These are phyloP conservation scores for Uria aalge DNA, from an alignment of 2,113 vertebrate genomes.

Conservation along the genomic window DNA sequence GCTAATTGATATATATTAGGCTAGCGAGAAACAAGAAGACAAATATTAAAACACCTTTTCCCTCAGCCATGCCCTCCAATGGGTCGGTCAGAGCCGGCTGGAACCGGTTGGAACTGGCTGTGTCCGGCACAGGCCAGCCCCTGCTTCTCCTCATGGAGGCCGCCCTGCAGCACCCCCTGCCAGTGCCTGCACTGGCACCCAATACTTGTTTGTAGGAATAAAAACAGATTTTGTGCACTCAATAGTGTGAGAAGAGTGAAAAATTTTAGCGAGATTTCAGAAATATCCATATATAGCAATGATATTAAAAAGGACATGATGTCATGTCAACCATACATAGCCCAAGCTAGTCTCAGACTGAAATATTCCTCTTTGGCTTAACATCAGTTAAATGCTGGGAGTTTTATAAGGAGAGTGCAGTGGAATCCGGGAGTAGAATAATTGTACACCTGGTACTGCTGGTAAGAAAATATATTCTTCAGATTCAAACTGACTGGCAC, in stretches of 20 bases:
- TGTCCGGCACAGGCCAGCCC: fast-evolving
- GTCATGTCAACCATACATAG: background rate
- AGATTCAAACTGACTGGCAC: fast-evolving
- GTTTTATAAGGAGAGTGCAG: background rate
- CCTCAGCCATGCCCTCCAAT: fast-evolving
- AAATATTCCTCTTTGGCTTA: background rate
- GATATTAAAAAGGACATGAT: background rate
- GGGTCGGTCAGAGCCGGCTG: fast-evolving
- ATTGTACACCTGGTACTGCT: background rate
- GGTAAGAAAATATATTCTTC: background rate
- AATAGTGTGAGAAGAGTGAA: background rate
- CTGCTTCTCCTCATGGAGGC: background rate
- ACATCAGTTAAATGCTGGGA: background rate
- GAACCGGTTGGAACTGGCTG: background rate
- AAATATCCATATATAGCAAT: no score
- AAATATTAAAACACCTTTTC: background rate
- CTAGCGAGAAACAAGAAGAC: background rate
- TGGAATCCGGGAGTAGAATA: background rate
- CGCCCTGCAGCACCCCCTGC: fast-evolving
- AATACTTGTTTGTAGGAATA: fast-evolving
- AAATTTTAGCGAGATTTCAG: background rate
- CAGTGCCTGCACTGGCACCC: fast-evolving
- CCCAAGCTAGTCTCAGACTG: background rate
- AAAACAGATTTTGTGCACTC: background rate
- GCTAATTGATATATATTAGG: background rate